Evolutionary conservation across 2,797 vertebrate species (phyloP).

Genomic region (Pangasius larnaudii): DNA sequence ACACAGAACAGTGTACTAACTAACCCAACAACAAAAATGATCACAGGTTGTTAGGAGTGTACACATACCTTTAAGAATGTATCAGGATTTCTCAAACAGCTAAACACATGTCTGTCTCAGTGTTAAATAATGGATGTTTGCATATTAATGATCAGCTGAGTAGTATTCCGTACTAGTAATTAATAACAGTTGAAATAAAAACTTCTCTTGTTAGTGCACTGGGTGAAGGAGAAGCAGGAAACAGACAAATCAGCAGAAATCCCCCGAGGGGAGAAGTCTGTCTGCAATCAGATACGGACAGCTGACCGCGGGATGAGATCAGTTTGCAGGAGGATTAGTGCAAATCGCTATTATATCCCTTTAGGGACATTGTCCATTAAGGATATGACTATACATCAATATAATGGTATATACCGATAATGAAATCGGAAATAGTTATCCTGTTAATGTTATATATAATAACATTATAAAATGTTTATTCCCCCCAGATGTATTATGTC

Average conservation of each 20-base stretch:
- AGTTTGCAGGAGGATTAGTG: constrained; percentile 54
- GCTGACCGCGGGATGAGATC: constrained; percentile 49
- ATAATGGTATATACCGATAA: constrained; percentile 3
- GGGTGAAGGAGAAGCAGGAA: constrained; percentile 17
- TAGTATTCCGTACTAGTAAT: background rate
- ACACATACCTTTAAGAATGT: background rate
- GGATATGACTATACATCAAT: constrained; percentile 23
- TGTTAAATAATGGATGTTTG: background rate
- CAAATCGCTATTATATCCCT: constrained; percentile 53
- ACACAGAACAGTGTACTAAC: background rate
- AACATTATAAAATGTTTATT: constrained; percentile 20
- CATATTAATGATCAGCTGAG: background rate
- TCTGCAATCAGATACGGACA: constrained; percentile 47
- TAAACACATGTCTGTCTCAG: background rate
- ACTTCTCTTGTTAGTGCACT: background rate
- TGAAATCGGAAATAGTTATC: background rate
- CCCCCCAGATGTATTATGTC: background rate
- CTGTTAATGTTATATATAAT: constrained; percentile 16
- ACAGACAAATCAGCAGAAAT: constrained; percentile 34
- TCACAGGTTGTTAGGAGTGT: background rate
- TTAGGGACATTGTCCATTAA: constrained; percentile 42
- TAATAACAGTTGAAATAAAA: background rate
- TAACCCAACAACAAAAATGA: background rate
- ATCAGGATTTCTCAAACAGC: background rate
- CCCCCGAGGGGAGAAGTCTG: constrained; percentile 39